Evolutionary conservation across 2,888 invertebrate genomes (phyloP).

Genomic region (Idaea biselata): DNA sequence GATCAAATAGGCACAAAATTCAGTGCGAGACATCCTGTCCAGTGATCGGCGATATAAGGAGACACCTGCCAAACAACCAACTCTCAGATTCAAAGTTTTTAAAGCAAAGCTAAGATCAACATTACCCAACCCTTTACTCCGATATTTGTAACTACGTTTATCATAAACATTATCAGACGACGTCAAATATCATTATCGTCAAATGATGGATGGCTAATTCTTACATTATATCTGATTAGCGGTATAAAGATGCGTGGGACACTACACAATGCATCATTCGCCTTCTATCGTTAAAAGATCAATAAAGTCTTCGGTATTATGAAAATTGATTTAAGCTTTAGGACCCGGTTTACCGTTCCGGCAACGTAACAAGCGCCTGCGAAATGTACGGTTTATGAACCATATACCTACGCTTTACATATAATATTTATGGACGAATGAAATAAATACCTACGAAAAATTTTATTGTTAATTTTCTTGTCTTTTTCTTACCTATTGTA

Average conservation of each 20-base stretch:
- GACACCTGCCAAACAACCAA: background rate
- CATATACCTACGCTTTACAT: no score
- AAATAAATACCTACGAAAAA: no score
- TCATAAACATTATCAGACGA: slow-evolving; percentile 59
- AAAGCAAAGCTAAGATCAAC: background rate
- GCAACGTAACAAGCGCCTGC: no score
- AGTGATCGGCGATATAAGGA: no score
- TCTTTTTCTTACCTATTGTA: no score
- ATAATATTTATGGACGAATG: no score
- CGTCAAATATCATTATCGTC: slow-evolving; percentile 75
- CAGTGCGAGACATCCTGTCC: no score
- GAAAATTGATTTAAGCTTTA: slow-evolving; percentile 27
- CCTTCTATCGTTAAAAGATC: slow-evolving; percentile 34
- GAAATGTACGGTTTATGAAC: no score
- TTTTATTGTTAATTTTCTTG: no score
- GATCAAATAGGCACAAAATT: no score
- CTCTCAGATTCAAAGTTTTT: background rate
- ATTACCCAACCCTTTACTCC: slow-evolving; percentile 5
- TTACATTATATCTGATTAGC: slow-evolving; percentile 60
- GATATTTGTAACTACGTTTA: slow-evolving; percentile 52
- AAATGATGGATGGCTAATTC: slow-evolving; percentile 67
- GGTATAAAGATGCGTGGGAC: slow-evolving; percentile 75
- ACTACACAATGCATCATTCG: slow-evolving; percentile 65
- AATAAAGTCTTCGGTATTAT: slow-evolving; percentile 6
- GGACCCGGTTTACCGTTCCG: background rate